Conservation (phyloP, 2,113 vertebrate genomes). For the Callipepla squamata region DNA sequence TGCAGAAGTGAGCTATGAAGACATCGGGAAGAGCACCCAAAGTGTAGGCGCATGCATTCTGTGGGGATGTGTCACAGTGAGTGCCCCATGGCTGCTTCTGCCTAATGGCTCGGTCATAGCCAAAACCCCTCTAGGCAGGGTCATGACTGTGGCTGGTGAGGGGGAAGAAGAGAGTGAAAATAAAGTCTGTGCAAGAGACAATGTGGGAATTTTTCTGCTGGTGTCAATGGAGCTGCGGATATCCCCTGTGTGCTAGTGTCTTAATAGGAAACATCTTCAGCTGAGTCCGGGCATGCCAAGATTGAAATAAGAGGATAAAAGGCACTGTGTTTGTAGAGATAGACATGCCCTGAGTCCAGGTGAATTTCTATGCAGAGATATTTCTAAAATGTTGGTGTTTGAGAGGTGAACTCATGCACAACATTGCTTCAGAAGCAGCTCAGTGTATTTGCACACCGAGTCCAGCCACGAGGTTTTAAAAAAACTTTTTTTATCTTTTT, state of each 20-base stretch:
- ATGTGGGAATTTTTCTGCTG: not conserved
- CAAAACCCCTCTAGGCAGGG: not conserved
- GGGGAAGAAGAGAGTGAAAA: not conserved
- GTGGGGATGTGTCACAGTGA: not conserved
- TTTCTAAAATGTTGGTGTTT: not conserved
- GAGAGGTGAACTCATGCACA: not conserved
- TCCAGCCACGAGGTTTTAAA: not conserved
- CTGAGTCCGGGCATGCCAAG: not conserved
- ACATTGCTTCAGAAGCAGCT: not conserved
- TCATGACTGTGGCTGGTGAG: not conserved
- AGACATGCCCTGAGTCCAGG: not conserved
- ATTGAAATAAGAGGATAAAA: not conserved
- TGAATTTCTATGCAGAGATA: not conserved
- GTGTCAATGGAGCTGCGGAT: not conserved
- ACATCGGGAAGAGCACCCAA: rapidly evolving
- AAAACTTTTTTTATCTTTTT: not conserved
- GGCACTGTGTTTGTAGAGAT: not conserved
- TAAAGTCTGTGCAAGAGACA: not conserved
- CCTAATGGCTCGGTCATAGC: no score
- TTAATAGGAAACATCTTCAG: not conserved
- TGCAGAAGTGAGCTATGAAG: not conserved
- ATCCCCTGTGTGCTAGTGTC: not conserved
- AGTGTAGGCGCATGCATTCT: not conserved
- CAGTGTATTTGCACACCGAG: not conserved
- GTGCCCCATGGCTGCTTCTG: not conserved